Conservation (phyloP, 2,888 invertebrate genomes). For the Sipunculus nudus region DNA sequence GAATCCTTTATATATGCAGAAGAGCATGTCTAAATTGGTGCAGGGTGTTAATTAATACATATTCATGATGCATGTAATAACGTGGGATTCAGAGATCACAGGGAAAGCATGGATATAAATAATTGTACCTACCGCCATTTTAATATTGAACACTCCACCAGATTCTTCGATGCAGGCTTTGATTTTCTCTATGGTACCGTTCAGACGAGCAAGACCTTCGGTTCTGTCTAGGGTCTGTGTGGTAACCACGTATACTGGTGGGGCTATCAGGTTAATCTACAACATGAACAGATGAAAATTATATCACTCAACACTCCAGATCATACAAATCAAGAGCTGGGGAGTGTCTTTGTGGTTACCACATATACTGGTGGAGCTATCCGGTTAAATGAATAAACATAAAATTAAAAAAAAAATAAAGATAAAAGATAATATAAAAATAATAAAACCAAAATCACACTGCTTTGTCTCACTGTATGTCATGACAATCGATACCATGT, state of each 20-base stretch:
- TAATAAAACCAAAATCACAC: too few species aligned
- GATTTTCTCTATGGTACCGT: conserved; percentile 89
- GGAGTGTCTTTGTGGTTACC: conserved; percentile 98
- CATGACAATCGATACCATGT: too few species aligned
- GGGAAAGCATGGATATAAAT: too few species aligned
- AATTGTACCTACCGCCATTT: conserved; percentile 89
- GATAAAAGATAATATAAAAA: too few species aligned
- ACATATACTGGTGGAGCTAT: conserved; percentile 99
- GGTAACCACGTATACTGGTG: conserved; percentile 98
- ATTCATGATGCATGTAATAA: too few species aligned
- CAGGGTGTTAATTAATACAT: too few species aligned
- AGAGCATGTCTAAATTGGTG: too few species aligned
- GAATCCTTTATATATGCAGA: too few species aligned
- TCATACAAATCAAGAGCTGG: too few species aligned
- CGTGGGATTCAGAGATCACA: too few species aligned
- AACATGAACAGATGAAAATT: conserved; percentile 36
- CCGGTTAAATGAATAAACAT: conserved; percentile 96
- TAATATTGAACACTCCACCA: conserved; percentile 94
- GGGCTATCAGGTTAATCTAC: conserved; percentile 95
- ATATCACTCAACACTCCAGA: too few species aligned
- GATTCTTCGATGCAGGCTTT: conserved; percentile 79
- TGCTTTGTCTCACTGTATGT: too few species aligned
- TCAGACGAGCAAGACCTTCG: conserved; percentile 89
- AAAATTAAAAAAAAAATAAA: conserved; percentile 56
- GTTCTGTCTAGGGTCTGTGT: conserved; percentile 96